These are phyloP conservation scores for Drosophila kohkoa DNA, from an alignment of 1,140 invertebrate species.

Conservation along the genomic window DNA sequence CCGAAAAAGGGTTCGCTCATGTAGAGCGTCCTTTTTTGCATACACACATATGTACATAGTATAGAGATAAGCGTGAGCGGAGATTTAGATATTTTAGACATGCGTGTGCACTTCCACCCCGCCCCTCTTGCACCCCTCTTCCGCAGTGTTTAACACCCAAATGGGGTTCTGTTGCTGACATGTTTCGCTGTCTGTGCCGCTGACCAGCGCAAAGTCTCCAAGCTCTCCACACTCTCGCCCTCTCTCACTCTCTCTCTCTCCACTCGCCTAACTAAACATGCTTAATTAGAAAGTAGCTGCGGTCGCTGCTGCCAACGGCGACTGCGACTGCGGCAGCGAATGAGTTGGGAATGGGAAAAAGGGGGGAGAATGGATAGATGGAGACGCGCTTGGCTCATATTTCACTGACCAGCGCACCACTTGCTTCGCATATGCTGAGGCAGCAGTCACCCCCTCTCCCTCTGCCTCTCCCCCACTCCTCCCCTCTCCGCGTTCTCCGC, in stretches of 20 bases:
- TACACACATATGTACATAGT: not conserved
- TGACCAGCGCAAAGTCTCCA: conserved; percentile 40
- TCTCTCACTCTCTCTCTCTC: not conserved
- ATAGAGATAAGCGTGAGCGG: conserved; percentile 62
- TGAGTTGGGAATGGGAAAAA: not conserved
- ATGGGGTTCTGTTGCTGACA: conserved; percentile 60
- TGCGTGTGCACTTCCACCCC: conserved; percentile 51
- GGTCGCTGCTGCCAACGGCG: conserved; percentile 36
- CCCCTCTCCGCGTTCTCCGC: not conserved
- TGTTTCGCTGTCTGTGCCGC: conserved; percentile 40
- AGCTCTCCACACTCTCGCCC: not conserved
- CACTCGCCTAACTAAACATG: conserved; percentile 70
- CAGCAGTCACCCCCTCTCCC: not conserved
- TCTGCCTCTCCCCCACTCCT: not conserved
- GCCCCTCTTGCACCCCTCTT: not conserved
- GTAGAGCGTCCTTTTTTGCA: not conserved
- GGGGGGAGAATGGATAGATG: not conserved
- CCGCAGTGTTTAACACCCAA: not conserved
- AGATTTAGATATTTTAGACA: conserved; percentile 82
- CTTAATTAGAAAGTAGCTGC: conserved; percentile 81
- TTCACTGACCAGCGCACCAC: conserved; percentile 63
- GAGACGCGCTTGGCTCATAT: conserved; percentile 61
- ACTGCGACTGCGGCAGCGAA: not conserved
- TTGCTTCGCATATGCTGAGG: too few species aligned
- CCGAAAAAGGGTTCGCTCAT: conserved; percentile 66